Evolutionary conservation across 2,113 vertebrate genomes (phyloP), one percentile per base, ranked within the genome.

Genomic region (Struthidea cinerea): DNA sequence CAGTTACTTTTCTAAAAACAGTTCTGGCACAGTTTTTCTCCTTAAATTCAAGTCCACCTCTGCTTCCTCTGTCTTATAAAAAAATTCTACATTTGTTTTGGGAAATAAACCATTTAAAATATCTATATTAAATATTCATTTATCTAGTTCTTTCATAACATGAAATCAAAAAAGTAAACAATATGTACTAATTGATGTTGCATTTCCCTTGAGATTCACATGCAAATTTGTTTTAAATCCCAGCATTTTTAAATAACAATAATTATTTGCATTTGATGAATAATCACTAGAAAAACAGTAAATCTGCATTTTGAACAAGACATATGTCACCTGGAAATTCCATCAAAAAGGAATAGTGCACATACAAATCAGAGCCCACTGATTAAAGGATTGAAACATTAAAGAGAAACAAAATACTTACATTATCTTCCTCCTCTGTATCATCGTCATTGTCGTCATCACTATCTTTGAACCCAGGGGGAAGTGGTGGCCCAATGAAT

Each of bases 401-500:
- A n/a, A 49, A 60, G 24, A 65, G 18, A 20, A 67, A 69, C 4
- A 49, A 68, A 55, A 32, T 61, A 76, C 79, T 83, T 69, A 89
- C 87, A 32, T 47, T 55, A 61, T 89, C 78, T 47, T 76, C 87
- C 47, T 89, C 67, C 35, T 88, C 87, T 76, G 78, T 76, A 61
- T 89, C 53, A 41, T 89, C 69, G 53, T 82, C 53, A 1, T 97
- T 97, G 18, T 98, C 98, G 0, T 97, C 98, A n/a, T 84, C 97
- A 55, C 93, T 98, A 42, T 14, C 81, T 52, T 49, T 78, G 74
- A 77, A 89, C 32, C 87, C 87, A 55, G 70, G 87, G 4, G 87
- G 87, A 76, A 90, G 87, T 55, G 87, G 87, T 27, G 87, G 70
- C 30, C 87, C 87, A 2, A 83, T 83, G 35, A 90, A 83, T 60